These are phyloP conservation scores for Megamerina dolium DNA, from an alignment of 2,888 invertebrate genomes.

Conservation along the genomic window DNA sequence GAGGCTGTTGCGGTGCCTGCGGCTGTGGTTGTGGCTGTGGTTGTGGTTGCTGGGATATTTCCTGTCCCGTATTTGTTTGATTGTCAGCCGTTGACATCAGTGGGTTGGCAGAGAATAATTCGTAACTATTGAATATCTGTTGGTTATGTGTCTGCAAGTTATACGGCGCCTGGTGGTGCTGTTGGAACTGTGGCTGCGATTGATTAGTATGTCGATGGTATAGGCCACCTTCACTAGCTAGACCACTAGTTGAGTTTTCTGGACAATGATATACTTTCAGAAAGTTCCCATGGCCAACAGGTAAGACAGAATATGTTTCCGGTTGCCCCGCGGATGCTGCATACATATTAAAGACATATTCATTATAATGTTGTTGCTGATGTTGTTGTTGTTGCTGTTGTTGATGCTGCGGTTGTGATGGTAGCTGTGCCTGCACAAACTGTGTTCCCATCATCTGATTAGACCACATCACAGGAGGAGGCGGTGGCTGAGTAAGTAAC, in stretches of 20 bases:
- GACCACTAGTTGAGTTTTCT: constrained; percentile 27
- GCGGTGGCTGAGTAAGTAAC: background rate
- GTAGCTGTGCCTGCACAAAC: constrained; percentile 7
- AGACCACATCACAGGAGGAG: background rate
- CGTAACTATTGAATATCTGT: constrained; percentile 41
- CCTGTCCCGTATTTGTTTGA: constrained; percentile 12
- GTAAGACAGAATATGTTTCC: constrained; percentile 45
- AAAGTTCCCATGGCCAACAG: constrained; percentile 47
- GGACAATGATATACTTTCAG: constrained; percentile 46
- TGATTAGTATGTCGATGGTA: constrained; percentile 13
- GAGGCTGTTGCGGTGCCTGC: constrained; percentile 14
- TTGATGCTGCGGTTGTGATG: constrained; percentile 14
- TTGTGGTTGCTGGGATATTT: constrained; percentile 6
- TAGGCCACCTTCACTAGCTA: constrained; percentile 22
- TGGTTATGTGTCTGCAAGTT: constrained; percentile 12
- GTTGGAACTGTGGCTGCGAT: constrained; percentile 12
- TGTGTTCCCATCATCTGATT: constrained; percentile 8
- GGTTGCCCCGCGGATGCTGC: constrained; percentile 29
- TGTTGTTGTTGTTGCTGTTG: constrained; percentile 19
- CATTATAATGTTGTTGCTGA: constrained; percentile 33
- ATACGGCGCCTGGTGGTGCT: constrained; percentile 20
- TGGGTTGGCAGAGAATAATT: constrained; percentile 42
- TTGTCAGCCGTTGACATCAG: constrained; percentile 35
- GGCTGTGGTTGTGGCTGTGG: constrained; percentile 5
- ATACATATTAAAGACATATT: constrained; percentile 34